Conservation (phyloP, 2,113 vertebrate species). For the Montifringilla adamsi region DNA sequence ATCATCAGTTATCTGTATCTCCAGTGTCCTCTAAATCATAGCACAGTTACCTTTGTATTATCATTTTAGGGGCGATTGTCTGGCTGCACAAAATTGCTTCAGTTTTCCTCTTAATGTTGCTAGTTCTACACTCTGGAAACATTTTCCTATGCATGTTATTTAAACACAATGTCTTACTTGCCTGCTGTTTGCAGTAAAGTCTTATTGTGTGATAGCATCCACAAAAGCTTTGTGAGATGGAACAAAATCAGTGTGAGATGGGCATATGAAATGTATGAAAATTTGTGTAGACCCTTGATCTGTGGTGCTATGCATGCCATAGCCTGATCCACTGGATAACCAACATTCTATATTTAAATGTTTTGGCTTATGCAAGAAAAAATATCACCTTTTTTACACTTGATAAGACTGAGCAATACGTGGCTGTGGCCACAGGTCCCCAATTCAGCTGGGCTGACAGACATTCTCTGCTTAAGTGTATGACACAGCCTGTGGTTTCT, state of each 20-base stretch:
- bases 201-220: not conserved
- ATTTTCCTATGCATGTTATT: not conserved
- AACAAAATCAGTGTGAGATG: not conserved
- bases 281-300: not conserved
- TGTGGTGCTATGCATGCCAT: rapidly evolving
- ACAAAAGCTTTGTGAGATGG: not conserved
- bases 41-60: not conserved
- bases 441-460: rapidly evolving
- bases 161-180: not conserved
- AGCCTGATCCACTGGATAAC: not conserved
- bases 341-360: not conserved
- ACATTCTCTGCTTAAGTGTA: not conserved
- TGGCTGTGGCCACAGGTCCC: not conserved
- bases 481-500: not conserved
- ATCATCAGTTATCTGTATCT: not conserved
- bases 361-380: not conserved
- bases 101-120: not conserved
- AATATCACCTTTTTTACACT: not conserved
- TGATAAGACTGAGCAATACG: not conserved
- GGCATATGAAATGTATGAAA: not conserved
- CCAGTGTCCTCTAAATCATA: not conserved
- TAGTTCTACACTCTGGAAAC: not conserved
- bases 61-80: not conserved
- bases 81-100: not conserved
- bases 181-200: not conserved